Evolutionary conservation across 1,140 invertebrate genomes (phyloP).

Genomic region (Pararge aegeria): DNA sequence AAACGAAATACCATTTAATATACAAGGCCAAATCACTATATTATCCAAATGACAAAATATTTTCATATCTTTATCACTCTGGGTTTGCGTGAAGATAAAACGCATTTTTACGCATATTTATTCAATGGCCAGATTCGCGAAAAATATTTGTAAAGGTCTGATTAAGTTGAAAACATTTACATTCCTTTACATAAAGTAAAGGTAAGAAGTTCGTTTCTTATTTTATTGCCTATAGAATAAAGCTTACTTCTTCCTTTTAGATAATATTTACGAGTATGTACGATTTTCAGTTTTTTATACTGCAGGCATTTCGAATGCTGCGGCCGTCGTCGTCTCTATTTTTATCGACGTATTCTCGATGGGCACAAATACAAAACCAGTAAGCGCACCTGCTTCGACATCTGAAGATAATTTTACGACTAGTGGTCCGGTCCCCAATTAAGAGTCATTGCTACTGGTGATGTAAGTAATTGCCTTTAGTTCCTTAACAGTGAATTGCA

Average conservation of each 20-base stretch:
- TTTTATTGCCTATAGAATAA: slow-evolving; percentile 39
- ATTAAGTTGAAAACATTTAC: background rate
- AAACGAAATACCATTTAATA: slow-evolving; percentile 24
- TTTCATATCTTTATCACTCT: background rate
- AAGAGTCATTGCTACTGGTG: slow-evolving; percentile 46
- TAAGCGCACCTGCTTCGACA: slow-evolving; percentile 47
- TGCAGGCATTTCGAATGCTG: background rate
- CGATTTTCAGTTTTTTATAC: background rate
- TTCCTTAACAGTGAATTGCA: slow-evolving; percentile 9
- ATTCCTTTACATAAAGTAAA: background rate
- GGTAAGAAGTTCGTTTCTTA: background rate
- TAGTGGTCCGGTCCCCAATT: slow-evolving; percentile 46
- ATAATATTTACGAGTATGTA: background rate
- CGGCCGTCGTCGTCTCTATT: background rate
- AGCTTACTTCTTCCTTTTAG: background rate
- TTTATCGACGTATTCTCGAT: slow-evolving; percentile 7
- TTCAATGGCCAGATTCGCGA: background rate
- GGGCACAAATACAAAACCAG: slow-evolving; percentile 32
- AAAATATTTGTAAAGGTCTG: background rate
- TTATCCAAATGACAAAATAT: background rate
- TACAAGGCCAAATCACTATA: slow-evolving; percentile 17
- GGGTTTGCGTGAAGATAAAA: background rate
- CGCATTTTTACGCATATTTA: background rate
- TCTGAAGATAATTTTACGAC: slow-evolving; percentile 50
- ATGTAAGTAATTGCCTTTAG: slow-evolving; percentile 36